A percentile compares a stretch with the other conserved stretches of the same genome.
Evolutionary conservation across 2,888 invertebrate species (phyloP).

Genomic region (Sminthurides aquaticus): DNA sequence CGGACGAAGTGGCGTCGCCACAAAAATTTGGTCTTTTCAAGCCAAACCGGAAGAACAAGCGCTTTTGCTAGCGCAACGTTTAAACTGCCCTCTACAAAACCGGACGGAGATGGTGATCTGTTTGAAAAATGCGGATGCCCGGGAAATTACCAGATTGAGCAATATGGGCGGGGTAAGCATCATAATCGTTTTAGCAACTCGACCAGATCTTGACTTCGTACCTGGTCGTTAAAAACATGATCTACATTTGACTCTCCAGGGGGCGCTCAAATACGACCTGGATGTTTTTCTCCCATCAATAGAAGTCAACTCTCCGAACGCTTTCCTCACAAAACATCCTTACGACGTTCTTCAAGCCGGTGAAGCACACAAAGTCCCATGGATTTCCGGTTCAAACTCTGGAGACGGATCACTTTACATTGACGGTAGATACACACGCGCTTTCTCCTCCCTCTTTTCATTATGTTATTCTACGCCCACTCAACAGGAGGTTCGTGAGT

Average conservation of each 20-base stretch:
- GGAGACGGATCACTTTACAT: constrained; percentile 4
- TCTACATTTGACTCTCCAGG: background rate
- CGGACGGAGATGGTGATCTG: background rate
- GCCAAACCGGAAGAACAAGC: constrained; percentile 3
- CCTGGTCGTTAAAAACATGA: too few relatives aligned
- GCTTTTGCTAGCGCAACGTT: background rate
- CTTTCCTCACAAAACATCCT: constrained; percentile 5
- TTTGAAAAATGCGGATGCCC: background rate
- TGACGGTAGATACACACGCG: background rate
- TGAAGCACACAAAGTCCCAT: constrained; percentile 7
- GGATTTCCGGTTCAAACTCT: background rate
- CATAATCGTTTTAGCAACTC: background rate
- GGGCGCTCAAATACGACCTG: constrained; percentile 5
- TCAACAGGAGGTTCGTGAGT: too few relatives aligned
- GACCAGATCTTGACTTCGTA: too few relatives aligned
- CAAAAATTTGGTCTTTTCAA: constrained; percentile 10
- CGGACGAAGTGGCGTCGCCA: constrained; percentile 8
- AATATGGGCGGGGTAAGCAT: background rate
- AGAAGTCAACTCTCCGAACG: background rate
- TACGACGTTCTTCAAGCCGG: background rate
- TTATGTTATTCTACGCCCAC: too few relatives aligned
- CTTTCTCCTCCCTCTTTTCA: too few relatives aligned
- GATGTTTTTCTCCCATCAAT: constrained; percentile 6
- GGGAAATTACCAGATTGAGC: background rate
- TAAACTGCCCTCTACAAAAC: background rate